Conservation (phyloP, 1,140 invertebrate species). For the Zaprionus capensis region DNA sequence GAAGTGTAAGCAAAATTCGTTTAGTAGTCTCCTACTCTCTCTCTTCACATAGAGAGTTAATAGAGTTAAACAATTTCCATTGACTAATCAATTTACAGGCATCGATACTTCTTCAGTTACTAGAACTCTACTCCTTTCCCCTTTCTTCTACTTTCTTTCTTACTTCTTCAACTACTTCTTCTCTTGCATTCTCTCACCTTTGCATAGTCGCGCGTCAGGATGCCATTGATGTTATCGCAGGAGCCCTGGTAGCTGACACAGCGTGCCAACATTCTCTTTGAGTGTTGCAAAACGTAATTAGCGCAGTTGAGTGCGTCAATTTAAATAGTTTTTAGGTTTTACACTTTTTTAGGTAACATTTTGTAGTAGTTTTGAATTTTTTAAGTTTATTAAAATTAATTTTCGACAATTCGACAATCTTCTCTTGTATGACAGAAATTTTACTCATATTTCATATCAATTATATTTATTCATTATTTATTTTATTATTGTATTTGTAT, state of each 20-base stretch:
- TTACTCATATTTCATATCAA: too few species aligned
- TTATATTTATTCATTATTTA: too few species aligned
- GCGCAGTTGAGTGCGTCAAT: not conserved
- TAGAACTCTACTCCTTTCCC: too few species aligned
- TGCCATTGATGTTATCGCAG: constrained; percentile 80
- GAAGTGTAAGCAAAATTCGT: constrained; percentile 53
- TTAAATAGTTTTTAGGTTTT: not conserved
- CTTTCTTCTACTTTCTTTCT: not conserved
- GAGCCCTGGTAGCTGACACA: constrained; percentile 83
- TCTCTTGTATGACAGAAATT: too few species aligned
- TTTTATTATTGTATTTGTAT: too few species aligned
- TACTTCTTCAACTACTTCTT: not conserved
- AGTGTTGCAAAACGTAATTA: constrained; percentile 1
- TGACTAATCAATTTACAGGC: constrained; percentile 65
- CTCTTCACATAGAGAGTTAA: constrained; percentile 4
- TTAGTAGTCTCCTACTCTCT: constrained; percentile 33
- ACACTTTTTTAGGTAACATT: not conserved
- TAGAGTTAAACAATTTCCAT: constrained; percentile 45
- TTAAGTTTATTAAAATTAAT: not conserved
- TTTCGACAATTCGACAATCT: not conserved
- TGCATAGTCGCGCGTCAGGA: constrained; percentile 75
- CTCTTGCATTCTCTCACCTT: constrained; percentile 66
- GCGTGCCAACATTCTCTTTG: constrained; percentile 73
- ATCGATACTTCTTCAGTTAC: constrained; percentile 17
- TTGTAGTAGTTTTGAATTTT: not conserved